Evolutionary conservation across 2,888 invertebrate species (phyloP).

Genomic region (Dolichomitus sp.): DNA sequence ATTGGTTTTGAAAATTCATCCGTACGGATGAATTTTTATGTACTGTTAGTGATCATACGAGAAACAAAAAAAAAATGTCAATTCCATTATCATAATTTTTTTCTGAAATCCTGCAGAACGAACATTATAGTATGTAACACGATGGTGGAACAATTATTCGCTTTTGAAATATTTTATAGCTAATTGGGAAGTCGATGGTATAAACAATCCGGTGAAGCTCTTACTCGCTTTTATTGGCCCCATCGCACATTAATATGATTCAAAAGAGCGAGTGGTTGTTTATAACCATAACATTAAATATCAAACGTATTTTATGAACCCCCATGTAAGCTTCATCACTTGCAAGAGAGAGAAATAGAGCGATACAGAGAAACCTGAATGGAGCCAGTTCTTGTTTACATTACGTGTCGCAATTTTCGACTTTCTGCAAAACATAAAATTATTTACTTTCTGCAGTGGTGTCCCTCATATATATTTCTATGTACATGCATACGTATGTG

Average conservation of each 20-base stretch:
- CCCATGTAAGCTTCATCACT: neutral
- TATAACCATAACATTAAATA: conserved; percentile 41
- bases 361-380: neutral
- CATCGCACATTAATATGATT: conserved; percentile 36
- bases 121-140: neutral
- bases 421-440: conserved; percentile 59
- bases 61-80: neutral
- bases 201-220: conserved; percentile 6
- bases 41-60: too few relatives aligned
- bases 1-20: too few relatives aligned
- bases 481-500: conserved; percentile 13
- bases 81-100: conserved; percentile 1
- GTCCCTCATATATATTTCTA: conserved; percentile 3
- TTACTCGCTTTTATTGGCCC: conserved; percentile 13
- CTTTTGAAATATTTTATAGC: conserved; percentile 3
- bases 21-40: too few relatives aligned
- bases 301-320: conserved; percentile 48
- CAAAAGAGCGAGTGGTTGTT: conserved; percentile 23
- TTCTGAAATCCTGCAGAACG: too few relatives aligned
- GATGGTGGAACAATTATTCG: neutral
- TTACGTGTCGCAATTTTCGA: conserved; percentile 54
- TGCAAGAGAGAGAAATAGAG: neutral
- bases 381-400: conserved; percentile 19
- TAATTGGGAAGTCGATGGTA: conserved; percentile 14
- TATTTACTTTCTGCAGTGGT: conserved; percentile 56